Base-by-base conservation (phyloP, 2,797 vertebrate genomes). In the Synanceia verrucosa region DNA sequence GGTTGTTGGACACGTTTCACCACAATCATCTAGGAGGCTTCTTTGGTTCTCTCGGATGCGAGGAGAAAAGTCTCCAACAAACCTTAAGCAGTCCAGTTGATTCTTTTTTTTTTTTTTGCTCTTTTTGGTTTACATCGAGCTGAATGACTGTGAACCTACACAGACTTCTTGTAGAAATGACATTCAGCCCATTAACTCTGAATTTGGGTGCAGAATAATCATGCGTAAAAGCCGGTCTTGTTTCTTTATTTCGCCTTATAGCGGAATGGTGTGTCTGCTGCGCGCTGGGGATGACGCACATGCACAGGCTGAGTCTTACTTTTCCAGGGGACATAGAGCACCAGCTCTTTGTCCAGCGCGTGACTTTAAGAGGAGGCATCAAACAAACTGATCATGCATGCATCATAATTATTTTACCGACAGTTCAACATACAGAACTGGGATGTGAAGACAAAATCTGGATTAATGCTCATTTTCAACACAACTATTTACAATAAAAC, bases 171-270 rank as follows among this genome's bases (percentile, higher is more conserved):
- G 0, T 48, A 34, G 18, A 62, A 65, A 29, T 2, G 1, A n/a
- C 4, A 14, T 19, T 50, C 19, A 26, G 9, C 4, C 1, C 3
- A 18, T 19, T n/a, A 16, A 31, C 7, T 41, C 5, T 24, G 31
- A 37, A 46, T 50, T 46, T 1, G 1, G 12, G 23, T 4, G 26
- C 43, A 6, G 18, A 4, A 8, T 9, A 2, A 50, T 59, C 72
- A 62, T 83, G 83, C 85, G 85, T 90, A 90, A 86, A 86, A 75
- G 58, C 28, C 19, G 10, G 0, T n/a, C n/a, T n/a, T 13, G 23
- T 26, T 61, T 65, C 24, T 31, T n/a, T 29, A 18, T 58, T 34
- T 37, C 0, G 13, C 14, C 24, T 41, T 9, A 8, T 19, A 84
- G 78, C 69, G 73, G 65, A 78, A 84, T 43, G 50, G 48, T 52